Base-by-base conservation (phyloP, 2,888 invertebrate species). In the Carabus problematicus region DNA sequence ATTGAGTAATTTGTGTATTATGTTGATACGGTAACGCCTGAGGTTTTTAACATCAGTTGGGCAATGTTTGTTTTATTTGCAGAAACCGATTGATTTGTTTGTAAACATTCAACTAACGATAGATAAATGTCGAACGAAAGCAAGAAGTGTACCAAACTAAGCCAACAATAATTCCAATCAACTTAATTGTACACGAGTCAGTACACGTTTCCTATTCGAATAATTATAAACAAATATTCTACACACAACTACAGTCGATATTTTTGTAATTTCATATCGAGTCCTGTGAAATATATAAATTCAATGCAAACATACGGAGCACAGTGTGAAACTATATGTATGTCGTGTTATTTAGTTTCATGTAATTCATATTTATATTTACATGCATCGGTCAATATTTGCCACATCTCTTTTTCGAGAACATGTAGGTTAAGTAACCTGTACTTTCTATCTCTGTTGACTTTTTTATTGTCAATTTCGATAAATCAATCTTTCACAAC, bases 401-500 rank as follows among this genome's bases (percentile, higher is more conserved):
- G 58, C 66, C 39, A 58, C 66, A 67, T 67, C 66, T 59, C 66
- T 59, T 59, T 67, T 54, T 63, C 18, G 67, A 59, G 52, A 52
- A 60, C 59, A 67, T 67, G 52, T 60, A 54, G 67, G 59, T 67
- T 67, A 67, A 67, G 67, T 59, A 67, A 67, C 52, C 58, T 16
- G 52, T 43, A 60, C 67, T 67, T 67, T 67, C 67, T 67, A 67
- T 67, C 60, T 67, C 14, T 67, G 60, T 67, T 67, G 60, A 67
- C 67, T 67, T 67, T 66, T 49, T 67, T 67, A 67, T 60, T 60
- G 60, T 59, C 60, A 67, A 67, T 67, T 67, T 67, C 67, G 60
- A 67, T 67, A 67, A 67, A 59, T 60, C 59, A 59, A 54, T 66
- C 49, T 67, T 67, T 67, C 67, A 67, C 67, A 67, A 67, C 60